A percentile compares a stretch with the other conserved stretches of the same genome.
Conservation (phyloP, 37 sponge, comb jelly and placozoan species). For the Axinella damicornis region DNA sequence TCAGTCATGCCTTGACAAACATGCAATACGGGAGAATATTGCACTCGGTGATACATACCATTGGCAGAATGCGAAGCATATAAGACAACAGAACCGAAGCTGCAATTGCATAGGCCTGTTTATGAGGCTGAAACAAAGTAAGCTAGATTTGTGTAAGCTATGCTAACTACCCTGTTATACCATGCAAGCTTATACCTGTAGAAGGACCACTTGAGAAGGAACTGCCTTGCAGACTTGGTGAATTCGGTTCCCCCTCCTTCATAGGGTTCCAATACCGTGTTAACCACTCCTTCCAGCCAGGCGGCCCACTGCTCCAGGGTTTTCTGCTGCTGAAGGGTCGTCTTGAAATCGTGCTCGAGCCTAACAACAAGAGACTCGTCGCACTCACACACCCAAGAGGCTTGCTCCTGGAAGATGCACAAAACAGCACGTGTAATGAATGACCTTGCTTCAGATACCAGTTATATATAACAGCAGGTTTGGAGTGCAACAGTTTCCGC, state of each 20-base stretch:
- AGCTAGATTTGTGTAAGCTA: no score
- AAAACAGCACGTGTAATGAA: neutral
- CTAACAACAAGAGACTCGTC: constrained; percentile 84
- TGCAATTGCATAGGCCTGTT: no score
- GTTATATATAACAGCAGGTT: no score
- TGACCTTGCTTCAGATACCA: no score
- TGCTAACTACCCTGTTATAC: no score
- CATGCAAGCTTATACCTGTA: constrained; percentile 90
- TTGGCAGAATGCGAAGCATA: no score
- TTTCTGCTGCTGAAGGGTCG: constrained; percentile 90
- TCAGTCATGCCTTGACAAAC: no score
- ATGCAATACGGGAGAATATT: no score
- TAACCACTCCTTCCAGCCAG: constrained; percentile 94
- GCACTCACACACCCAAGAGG: constrained; percentile 99
- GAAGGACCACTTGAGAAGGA: constrained; percentile 99
- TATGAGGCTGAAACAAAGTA: no score
- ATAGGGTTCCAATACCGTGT: constrained; percentile 77
- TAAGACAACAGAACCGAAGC: no score
- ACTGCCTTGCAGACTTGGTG: constrained; percentile 89
- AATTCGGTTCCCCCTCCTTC: constrained; percentile 62
- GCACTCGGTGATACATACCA: no score
- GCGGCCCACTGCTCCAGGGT: constrained; percentile 94
- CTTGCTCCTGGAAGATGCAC: constrained; percentile 86
- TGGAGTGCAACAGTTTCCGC: no score
- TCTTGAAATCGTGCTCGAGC: constrained; percentile 94